These are phyloP conservation scores for Dicrurus megarhynchus DNA, from an alignment of 2,113 vertebrate genomes.

Conservation along the genomic window DNA sequence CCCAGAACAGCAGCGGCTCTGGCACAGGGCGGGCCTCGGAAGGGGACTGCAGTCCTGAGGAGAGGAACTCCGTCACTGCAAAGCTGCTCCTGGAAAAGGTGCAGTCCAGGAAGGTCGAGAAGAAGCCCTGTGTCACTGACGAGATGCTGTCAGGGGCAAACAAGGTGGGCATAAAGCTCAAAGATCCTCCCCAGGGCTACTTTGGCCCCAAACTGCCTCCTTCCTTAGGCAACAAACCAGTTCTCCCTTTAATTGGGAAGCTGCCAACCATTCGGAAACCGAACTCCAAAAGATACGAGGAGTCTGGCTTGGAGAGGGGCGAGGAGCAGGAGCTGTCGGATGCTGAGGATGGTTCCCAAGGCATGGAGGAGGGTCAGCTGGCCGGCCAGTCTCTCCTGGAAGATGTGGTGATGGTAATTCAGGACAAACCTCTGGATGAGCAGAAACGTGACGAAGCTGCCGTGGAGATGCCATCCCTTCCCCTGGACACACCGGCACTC, in stretches of 20 bases:
- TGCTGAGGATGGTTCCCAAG: constrained; percentile 72
- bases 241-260: constrained; percentile 94
- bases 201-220: constrained; percentile 97
- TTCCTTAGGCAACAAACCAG: constrained; percentile 85
- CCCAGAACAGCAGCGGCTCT: constrained; percentile 66
- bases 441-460: constrained; percentile 57
- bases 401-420: constrained; percentile 79
- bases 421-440: constrained; percentile 68
- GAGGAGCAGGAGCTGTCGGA: constrained; percentile 76
- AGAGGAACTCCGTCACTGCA: constrained; percentile 89
- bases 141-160: constrained; percentile 71
- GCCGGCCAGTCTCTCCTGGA: constrained; percentile 73
- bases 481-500: constrained; percentile 36
- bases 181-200: constrained; percentile 96
- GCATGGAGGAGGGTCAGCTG: constrained; percentile 69
- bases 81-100: constrained; percentile 92
- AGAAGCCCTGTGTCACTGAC: constrained; percentile 64
- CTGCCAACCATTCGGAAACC: constrained; percentile 86
- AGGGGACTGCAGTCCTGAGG: constrained; percentile 79
- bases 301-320: constrained; percentile 75
- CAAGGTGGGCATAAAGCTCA: constrained; percentile 90
- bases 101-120: constrained; percentile 86
- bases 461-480: constrained; percentile 42
- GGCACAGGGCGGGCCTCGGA: constrained; percentile 56
- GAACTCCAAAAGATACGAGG: constrained; percentile 75